Evolutionary conservation across 1,140 invertebrate species (phyloP), one percentile per base, ranked within the genome.

Genomic region (Eriocheir sinensis): DNA sequence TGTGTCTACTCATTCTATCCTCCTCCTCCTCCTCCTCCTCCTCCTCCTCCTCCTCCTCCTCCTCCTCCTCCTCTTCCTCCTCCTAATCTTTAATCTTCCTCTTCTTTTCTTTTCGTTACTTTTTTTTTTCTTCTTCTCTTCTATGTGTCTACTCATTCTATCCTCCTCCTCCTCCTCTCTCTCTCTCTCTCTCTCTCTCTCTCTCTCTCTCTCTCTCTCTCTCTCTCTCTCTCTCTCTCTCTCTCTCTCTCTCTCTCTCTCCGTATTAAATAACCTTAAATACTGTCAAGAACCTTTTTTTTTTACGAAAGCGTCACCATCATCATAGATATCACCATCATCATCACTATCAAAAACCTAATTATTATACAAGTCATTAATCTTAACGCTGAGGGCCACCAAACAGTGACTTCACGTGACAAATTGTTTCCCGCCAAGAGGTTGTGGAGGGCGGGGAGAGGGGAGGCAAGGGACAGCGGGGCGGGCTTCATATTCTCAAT

Each of bases 171-270:
- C 9, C n/a, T n/a, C n/a, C 9, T 72, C 60, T 72, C 60, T 72
- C 60, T 72, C 60, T 72, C 27, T 72, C 60, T 72, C 60, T 72
- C 60, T 72, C 60, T 72, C 60, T 72, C 27, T 60, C 53, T 60
- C 53, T 60, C 53, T 60, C 53, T 60, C 53, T 60, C 53, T 60
- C 53, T 60, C 53, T 60, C 53, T 60, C 53, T 60, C 27, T 72
- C 60, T 72, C 60, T 72, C 60, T 72, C 60, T 72, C 60, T 72
- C 60, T 72, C 60, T 72, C 60, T 72, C 60, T 72, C 60, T 72
- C 60, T 72, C 60, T 72, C 60, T 72, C 60, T 72, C 60, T 72
- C 60, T 72, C 60, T 72, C 60, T 72, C 60, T 72, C 60, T 72
- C 60, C n/a, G n/a, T n/a, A n/a, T n/a, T n/a, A n/a, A n/a, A n/a